A percentile compares a stretch with the other conserved stretches of the same genome.
Conservation (phyloP, 2,797 vertebrate species). For the Sarcophilus harrisii region DNA sequence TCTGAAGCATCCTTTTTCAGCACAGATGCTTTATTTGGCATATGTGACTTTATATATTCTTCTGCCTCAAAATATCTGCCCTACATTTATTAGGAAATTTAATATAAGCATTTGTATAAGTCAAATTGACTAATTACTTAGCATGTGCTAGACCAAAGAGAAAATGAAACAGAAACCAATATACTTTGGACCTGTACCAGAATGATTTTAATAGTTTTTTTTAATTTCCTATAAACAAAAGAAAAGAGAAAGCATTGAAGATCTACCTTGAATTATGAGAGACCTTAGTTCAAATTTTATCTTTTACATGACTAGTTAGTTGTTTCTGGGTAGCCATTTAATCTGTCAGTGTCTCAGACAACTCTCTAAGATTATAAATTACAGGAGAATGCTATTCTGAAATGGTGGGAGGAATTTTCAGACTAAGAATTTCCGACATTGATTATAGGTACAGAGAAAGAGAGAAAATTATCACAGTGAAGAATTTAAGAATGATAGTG, state of each 20-base stretch:
- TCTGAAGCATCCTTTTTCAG: neutral
- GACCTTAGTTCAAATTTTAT: neutral
- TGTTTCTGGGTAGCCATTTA: neutral
- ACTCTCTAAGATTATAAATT: neutral
- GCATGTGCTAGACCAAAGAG: neutral
- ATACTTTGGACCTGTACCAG: neutral
- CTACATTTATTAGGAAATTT: slow-evolving; percentile 21
- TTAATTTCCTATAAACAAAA: neutral
- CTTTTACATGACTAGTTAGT: neutral
- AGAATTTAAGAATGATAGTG: slow-evolving; percentile 5
- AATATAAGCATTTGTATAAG: slow-evolving; percentile 37
- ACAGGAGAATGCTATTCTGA: neutral
- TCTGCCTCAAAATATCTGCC: neutral
- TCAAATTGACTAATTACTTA: slow-evolving; percentile 30
- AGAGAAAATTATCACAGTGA: neutral
- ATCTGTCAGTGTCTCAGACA: neutral
- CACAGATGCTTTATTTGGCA: neutral
- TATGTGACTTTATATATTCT: neutral
- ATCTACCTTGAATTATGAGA: neutral
- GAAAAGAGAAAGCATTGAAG: neutral
- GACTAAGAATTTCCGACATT: neutral
- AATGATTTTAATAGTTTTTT: neutral
- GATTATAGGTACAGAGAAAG: neutral
- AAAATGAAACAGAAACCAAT: neutral
- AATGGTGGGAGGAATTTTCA: neutral